Conservation (phyloP, 2,113 vertebrate genomes). For the Azemiops feae region DNA sequence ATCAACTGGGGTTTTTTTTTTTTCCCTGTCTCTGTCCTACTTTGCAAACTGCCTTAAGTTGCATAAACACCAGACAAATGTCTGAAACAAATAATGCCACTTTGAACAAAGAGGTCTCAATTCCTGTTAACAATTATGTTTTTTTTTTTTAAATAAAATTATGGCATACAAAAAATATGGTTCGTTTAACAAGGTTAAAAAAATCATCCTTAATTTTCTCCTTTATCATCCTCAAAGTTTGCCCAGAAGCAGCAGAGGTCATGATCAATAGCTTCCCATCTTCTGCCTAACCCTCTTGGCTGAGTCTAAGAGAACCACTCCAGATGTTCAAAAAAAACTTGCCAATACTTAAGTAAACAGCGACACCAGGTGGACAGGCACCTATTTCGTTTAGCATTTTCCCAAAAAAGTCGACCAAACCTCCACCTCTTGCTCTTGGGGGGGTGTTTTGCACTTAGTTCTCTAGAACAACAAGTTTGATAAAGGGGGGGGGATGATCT, state of each 20-base stretch:
- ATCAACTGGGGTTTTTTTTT: background rate
- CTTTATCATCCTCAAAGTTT: slow-evolving; percentile 37
- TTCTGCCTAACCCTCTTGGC: slow-evolving; percentile 7
- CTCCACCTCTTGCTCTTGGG: background rate
- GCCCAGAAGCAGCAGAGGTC: slow-evolving; percentile 50
- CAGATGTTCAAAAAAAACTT: slow-evolving; percentile 22
- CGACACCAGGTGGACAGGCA: slow-evolving; percentile 71
- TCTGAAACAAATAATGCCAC: background rate
- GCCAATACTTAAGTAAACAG: slow-evolving; percentile 71
- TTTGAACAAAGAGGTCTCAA: background rate
- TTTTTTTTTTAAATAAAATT: background rate
- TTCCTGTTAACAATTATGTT: background rate
- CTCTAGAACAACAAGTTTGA: slow-evolving; percentile 21
- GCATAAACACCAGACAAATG: background rate
- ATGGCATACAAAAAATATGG: background rate
- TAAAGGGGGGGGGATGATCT: background rate
- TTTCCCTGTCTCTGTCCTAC: background rate
- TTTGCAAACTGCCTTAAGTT: background rate
- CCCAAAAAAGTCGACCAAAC: background rate
- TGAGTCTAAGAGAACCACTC: slow-evolving; percentile 49
- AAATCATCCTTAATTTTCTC: slow-evolving; percentile 51
- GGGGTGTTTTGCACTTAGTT: background rate
- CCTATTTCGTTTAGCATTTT: background rate
- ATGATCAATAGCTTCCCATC: slow-evolving; percentile 40
- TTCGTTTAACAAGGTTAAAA: background rate